These are phyloP conservation scores for Epinephelus cyanopodus DNA, from an alignment of 2,113 vertebrate species.

Conservation along the genomic window DNA sequence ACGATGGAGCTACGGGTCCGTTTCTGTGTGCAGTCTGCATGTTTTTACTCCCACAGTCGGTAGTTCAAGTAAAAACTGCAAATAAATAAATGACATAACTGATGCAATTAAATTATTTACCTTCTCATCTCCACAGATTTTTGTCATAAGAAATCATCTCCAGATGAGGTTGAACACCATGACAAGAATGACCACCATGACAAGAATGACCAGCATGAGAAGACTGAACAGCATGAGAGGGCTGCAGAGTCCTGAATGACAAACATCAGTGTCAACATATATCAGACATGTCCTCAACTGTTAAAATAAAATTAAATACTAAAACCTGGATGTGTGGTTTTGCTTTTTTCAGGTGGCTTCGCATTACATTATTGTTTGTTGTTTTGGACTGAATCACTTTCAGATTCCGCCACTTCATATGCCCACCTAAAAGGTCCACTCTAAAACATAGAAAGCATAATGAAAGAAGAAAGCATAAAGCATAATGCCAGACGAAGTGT, in stretches of 20 bases:
- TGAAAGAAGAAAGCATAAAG: too few relatives aligned
- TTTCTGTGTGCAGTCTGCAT: background rate
- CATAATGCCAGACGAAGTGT: too few relatives aligned
- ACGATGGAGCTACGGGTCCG: constrained; percentile 17
- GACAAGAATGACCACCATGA: too few relatives aligned
- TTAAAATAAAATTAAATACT: background rate
- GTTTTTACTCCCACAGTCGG: too few relatives aligned
- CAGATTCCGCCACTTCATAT: too few relatives aligned
- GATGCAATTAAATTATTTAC: background rate
- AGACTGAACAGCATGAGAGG: too few relatives aligned
- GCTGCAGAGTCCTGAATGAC: background rate
- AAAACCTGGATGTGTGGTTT: background rate
- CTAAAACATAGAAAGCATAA: too few relatives aligned
- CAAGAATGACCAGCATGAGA: too few relatives aligned
- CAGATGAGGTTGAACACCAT: background rate
- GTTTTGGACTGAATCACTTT: too few relatives aligned
- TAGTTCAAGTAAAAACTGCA: too few relatives aligned
- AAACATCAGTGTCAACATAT: background rate
- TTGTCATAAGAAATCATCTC: constrained; percentile 18
- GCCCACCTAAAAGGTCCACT: too few relatives aligned
- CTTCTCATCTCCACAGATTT: constrained; percentile 30
- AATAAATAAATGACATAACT: background rate
- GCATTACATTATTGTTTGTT: too few relatives aligned
- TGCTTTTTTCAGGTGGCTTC: background rate
- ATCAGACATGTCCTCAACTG: background rate